Conservation (phyloP, 2,888 invertebrate genomes). For the Sympetrum striolatum region DNA sequence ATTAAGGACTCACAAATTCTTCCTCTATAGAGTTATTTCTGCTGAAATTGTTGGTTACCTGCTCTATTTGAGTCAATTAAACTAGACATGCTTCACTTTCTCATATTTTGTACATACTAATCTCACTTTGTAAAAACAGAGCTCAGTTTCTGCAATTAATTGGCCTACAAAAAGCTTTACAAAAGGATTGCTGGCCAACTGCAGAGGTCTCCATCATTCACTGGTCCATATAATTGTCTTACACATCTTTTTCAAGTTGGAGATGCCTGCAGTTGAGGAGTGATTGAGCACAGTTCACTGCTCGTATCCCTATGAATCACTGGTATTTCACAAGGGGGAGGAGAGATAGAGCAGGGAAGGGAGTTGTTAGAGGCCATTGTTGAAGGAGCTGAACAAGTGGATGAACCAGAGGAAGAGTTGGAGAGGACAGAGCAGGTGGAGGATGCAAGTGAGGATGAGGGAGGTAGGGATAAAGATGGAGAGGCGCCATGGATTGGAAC, state of each 20-base stretch:
- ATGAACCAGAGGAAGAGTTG: neutral
- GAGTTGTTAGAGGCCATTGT: neutral
- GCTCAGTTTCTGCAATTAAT: neutral
- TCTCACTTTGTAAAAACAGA: slow-evolving; percentile 25
- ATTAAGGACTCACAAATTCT: neutral
- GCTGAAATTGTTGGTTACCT: neutral
- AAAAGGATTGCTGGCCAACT: neutral
- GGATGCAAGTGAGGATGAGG: slow-evolving; percentile 17
- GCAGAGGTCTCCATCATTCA: neutral
- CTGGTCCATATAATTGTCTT: neutral
- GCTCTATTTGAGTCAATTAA: slow-evolving; percentile 11
- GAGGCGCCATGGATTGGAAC: slow-evolving; percentile 27
- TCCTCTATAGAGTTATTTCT: neutral
- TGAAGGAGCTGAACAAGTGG: slow-evolving; percentile 13
- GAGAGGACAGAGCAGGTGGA: slow-evolving; percentile 4
- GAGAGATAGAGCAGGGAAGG: neutral
- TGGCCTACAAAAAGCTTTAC: neutral
- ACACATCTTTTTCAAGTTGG: neutral
- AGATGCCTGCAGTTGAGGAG: slow-evolving; percentile 18
- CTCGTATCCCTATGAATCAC: neutral
- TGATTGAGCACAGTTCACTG: slow-evolving; percentile 4
- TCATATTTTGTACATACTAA: slow-evolving; percentile 26
- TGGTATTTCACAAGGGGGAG: neutral
- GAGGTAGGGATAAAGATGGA: neutral
- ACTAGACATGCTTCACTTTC: neutral